Evolutionary conservation across 2,888 invertebrate species (phyloP).

Genomic region (Drosophila peninsularis): DNA sequence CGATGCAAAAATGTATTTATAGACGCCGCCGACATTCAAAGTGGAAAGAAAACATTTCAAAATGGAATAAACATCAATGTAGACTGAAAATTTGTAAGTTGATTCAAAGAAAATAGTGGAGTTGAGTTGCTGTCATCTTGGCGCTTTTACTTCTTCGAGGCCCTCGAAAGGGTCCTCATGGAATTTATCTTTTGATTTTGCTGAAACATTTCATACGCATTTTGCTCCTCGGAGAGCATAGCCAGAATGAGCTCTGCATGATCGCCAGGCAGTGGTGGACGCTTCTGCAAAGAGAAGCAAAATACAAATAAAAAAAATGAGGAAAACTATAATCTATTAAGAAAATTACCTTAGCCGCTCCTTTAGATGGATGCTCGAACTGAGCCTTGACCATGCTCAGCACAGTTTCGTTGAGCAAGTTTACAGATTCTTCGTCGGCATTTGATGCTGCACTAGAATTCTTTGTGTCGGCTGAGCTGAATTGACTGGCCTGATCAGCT

Average conservation of each 20-base stretch:
- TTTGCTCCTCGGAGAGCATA: constrained; percentile 35
- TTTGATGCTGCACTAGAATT: neutral
- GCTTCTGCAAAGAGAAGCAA: neutral
- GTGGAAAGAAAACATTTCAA: too few relatives aligned
- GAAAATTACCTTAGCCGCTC: neutral
- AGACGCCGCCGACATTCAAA: neutral
- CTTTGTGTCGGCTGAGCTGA: neutral
- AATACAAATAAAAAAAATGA: too few relatives aligned
- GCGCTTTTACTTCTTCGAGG: neutral
- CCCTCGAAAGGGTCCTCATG: neutral
- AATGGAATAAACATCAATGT: too few relatives aligned
- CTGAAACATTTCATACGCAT: neutral
- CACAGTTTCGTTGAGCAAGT: neutral
- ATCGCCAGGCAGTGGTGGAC: neutral
- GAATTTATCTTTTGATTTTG: too few relatives aligned
- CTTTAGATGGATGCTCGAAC: constrained; percentile 4
- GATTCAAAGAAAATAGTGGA: neutral
- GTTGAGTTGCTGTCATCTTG: neutral
- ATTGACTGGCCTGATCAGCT: too few relatives aligned
- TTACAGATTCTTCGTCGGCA: neutral
- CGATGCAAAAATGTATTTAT: neutral
- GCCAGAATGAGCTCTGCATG: constrained; percentile 25
- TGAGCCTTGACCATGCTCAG: constrained; percentile 20
- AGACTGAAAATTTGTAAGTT: neutral
- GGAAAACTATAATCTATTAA: neutral